phyloP scores from a whole-genome alignment of 1,140 invertebrate species.

The Drosophila melanogaster region DNA sequence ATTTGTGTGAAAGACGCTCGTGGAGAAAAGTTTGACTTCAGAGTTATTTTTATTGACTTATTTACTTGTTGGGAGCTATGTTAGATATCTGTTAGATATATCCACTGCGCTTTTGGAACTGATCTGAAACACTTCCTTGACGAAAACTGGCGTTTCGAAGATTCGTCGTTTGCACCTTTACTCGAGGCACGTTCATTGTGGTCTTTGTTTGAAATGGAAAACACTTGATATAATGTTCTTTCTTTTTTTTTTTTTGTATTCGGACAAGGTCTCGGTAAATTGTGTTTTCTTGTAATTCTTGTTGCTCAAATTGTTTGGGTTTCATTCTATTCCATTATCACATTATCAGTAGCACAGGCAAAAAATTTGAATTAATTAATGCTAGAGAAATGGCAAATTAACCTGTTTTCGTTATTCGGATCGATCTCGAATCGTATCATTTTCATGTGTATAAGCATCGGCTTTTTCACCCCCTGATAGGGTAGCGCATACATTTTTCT shows the following conservation, averaged over 20 bases:
- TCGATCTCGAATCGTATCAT: slow-evolving; percentile 40
- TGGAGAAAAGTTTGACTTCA: no score
- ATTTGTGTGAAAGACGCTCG: no score
- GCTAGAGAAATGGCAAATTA: slow-evolving; percentile 2
- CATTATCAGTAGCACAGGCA: not conserved
- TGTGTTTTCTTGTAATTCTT: not conserved
- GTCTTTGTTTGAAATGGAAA: slow-evolving; percentile 30
- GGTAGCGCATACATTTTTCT: slow-evolving; percentile 39
- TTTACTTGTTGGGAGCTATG: no score
- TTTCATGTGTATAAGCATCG: slow-evolving; percentile 39
- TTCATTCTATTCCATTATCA: not conserved
- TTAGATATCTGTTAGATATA: no score
- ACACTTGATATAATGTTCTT: slow-evolving; percentile 37
- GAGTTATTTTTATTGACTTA: not conserved
- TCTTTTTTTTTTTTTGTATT: slow-evolving; percentile 4
- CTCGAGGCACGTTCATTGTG: slow-evolving; percentile 44
- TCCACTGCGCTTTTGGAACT: not conserved
- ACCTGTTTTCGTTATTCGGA: slow-evolving; percentile 21
- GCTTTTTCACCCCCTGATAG: slow-evolving; percentile 14
- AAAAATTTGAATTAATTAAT: no score
- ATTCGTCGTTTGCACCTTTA: not conserved
- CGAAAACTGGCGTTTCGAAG: not conserved
- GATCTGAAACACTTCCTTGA: not conserved
- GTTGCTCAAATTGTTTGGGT: not conserved
- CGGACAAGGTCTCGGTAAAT: slow-evolving; percentile 37